Evolutionary conservation across 2,113 vertebrate genomes (phyloP), one percentile per base, ranked within the genome.

Genomic region (Mirounga angustirostris): DNA sequence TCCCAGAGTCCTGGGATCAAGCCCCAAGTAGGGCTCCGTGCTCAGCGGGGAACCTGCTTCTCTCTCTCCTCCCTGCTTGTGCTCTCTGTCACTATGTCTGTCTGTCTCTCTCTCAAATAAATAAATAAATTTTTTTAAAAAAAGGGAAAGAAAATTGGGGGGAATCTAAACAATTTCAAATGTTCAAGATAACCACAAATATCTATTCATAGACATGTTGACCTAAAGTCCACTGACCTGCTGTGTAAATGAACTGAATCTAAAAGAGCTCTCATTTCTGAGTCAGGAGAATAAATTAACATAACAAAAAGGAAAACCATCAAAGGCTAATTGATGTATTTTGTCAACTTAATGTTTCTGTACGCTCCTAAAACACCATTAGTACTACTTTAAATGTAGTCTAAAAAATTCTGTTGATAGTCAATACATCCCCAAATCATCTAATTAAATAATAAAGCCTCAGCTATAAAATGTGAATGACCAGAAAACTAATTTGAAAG

Each of bases 261-360:
- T 28, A 90, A 91, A 88, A 90, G 59, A 91, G 24, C 28, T 11
- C 59, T 82, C 59, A 87, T 12, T 87, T 95, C 65, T 91, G 13
- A 87, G 59, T 13, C 74, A 76, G 7, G 1, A 82, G 22, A 85
- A 87, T 78, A 78, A 90, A 95, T 71, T 91, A 89, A 71, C 78
- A 85, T 86, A 90, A 91, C 81, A 89, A 92, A 88, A 76, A 82
- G 5, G 11, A 97, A 96, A 92, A n/a, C 10, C 30, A 87, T 63
- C 59, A 76, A 89, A 82, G 52, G 67, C 50, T 87, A 82, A 86
- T 0, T 91, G 58, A 76, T 71, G 28, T 7, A 85, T 63, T 89
- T 52, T 79, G n/a, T 85, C 56, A 82, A 79, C 40, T 63, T 36
- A 73, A 83, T 83, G 78, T 58, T 71, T 94, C 84, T 78, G 18